phyloP scores from a whole-genome alignment of 2,888 invertebrate genomes.

The Cheilosia pagana region DNA sequence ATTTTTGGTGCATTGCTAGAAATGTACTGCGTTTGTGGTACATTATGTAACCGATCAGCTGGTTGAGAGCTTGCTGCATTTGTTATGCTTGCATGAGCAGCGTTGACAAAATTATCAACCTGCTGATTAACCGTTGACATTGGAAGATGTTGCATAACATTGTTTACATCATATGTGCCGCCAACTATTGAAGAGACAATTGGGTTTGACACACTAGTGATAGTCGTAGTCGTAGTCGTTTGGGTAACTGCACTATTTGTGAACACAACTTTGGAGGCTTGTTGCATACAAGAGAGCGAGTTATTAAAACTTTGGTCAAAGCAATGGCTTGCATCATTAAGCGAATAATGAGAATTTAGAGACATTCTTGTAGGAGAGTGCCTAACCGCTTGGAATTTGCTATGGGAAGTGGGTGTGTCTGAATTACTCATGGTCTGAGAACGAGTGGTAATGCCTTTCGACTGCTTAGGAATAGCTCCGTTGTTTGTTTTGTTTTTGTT shows the following conservation, averaged over 20 bases:
- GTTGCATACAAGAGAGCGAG: not conserved
- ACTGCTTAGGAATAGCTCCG: not conserved
- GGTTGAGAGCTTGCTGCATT: too few relatives aligned
- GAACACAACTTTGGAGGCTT: not conserved
- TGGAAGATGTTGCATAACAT: not conserved
- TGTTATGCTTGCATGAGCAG: too few relatives aligned
- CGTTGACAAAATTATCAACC: not conserved
- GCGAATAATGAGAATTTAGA: not conserved
- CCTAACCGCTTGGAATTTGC: not conserved
- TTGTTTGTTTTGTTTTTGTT: not conserved
- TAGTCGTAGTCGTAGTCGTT: not conserved
- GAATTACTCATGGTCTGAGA: not conserved
- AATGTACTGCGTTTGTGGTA: too few relatives aligned
- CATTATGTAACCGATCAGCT: too few relatives aligned
- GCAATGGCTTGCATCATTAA: not conserved
- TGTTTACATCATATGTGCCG: not conserved
- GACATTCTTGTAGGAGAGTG: not conserved
- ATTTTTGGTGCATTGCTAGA: too few relatives aligned
- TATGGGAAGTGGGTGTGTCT: not conserved
- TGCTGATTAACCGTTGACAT: not conserved
- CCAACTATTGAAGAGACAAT: not conserved
- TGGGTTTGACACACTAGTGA: not conserved
- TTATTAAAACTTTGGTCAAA: not conserved
- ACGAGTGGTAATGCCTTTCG: not conserved
- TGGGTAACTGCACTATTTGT: constrained; percentile 1